These are phyloP conservation scores for Ophioderma brevispina DNA, from an alignment of 35 echinoderm and acorn worm genomes.

Conservation along the genomic window DNA sequence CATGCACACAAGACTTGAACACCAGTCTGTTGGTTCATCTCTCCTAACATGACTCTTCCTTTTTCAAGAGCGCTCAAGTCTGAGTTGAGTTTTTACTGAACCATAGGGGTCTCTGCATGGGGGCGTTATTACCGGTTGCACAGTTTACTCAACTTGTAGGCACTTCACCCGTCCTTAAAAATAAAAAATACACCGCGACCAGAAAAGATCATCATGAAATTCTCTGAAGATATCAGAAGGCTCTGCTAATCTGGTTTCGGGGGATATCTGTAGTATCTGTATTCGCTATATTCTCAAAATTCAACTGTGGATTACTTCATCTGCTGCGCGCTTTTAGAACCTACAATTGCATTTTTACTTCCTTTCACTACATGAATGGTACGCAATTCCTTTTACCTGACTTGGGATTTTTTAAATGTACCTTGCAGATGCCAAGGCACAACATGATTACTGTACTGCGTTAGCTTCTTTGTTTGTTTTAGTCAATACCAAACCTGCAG, in stretches of 20 bases:
- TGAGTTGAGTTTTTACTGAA: constrained; percentile 53
- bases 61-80: constrained; percentile 60
- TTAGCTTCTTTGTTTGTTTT: constrained; percentile 10
- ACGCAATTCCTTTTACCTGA: constrained; percentile 16
- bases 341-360: constrained; percentile 30
- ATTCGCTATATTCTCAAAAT: constrained; percentile 36
- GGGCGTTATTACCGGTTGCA: constrained; percentile 47
- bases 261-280: not conserved
- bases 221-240: not conserved
- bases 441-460: constrained; percentile 31
- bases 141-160: constrained; percentile 20
- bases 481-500: not conserved
- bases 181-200: too few relatives aligned
- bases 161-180: constrained; percentile 46
- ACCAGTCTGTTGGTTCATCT: constrained; percentile 66
- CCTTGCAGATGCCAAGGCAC: constrained; percentile 14
- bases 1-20: constrained; percentile 42
- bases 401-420: constrained; percentile 32
- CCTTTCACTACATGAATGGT: constrained; percentile 24
- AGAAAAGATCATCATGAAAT: constrained; percentile 38
- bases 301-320: constrained; percentile 52
- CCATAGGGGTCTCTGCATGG: constrained; percentile 42
- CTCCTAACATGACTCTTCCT: constrained; percentile 48
- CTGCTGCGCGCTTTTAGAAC: constrained; percentile 37
- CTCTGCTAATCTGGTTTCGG: too few relatives aligned